Percentiles rank a stretch among this genome's conserved stretches.
Evolutionary conservation across 2,888 invertebrate species (phyloP).

Genomic region (Lithophane leautieri): DNA sequence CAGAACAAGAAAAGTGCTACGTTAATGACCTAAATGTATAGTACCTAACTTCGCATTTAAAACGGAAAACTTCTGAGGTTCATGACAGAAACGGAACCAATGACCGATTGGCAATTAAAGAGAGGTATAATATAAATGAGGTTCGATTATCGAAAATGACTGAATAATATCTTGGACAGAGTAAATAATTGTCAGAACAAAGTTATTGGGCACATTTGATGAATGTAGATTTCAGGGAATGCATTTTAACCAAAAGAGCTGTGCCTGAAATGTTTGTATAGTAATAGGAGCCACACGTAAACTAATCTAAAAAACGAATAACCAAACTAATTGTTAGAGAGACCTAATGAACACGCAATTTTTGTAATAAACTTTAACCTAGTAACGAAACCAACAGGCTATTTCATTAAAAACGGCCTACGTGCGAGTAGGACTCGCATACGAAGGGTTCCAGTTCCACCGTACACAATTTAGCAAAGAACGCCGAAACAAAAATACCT

Average conservation of each 20-base stretch:
- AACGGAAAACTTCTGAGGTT: too few species aligned
- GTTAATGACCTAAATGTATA: not conserved
- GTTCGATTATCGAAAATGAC: not conserved
- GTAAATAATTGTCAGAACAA: not conserved
- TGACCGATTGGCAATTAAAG: not conserved
- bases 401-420: slow-evolving; percentile 17
- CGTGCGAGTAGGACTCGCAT: too few species aligned
- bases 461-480: too few species aligned
- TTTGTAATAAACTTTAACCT: slow-evolving; percentile 14
- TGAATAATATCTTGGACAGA: too few species aligned
- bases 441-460: too few species aligned
- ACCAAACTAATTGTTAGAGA: slow-evolving; percentile 5
- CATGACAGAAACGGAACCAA: not conserved
- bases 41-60: not conserved
- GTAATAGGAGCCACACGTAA: not conserved
- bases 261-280: not conserved
- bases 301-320: slow-evolving; percentile 18
- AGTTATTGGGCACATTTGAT: not conserved
- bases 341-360: slow-evolving; percentile 28
- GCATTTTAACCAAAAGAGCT: not conserved
- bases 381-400: slow-evolving; percentile 28
- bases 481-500: too few species aligned
- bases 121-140: not conserved
- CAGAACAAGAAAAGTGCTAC: not conserved
- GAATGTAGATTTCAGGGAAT: not conserved